These are phyloP conservation scores for Subacronicta megacephala DNA, from an alignment of 2,888 invertebrate species.

Conservation along the genomic window DNA sequence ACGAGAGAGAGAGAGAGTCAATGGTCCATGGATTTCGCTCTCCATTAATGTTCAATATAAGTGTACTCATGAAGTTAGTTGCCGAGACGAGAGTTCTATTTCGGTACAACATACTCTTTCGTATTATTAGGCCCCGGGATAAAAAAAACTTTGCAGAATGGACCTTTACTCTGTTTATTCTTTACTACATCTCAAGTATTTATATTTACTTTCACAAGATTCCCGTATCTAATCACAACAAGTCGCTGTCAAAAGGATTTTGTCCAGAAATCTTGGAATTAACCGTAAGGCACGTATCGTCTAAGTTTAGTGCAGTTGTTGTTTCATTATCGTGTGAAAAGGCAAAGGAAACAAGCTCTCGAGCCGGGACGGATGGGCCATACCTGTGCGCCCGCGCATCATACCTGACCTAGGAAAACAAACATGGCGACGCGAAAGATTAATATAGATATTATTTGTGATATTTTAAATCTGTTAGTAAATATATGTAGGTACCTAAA, in stretches of 20 bases:
- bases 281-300: conserved; percentile 67
- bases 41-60: too few relatives aligned
- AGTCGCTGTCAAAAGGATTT: conserved; percentile 39
- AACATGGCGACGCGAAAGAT: conserved; percentile 66
- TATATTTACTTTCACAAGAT: conserved; percentile 43
- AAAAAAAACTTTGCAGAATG: conserved; percentile 1
- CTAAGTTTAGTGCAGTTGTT: conserved; percentile 64
- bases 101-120: too few relatives aligned
- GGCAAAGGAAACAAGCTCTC: conserved; percentile 80
- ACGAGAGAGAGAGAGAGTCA: too few relatives aligned
- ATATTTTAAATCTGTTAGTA: neutral
- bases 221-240: conserved; percentile 48
- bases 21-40: too few relatives aligned
- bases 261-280: conserved; percentile 39
- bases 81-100: too few relatives aligned
- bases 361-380: conserved; percentile 60
- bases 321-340: conserved; percentile 83
- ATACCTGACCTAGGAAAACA: conserved; percentile 89
- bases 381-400: conserved; percentile 83
- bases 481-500: too few relatives aligned
- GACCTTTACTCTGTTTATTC: conserved; percentile 15
- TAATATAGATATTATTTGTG: conserved; percentile 66
- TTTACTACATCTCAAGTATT: conserved; percentile 33
- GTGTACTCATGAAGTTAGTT: too few relatives aligned
- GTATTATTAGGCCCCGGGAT: neutral